These are phyloP conservation scores for Xyrauchen texanus DNA, from an alignment of 2,113 vertebrate genomes.

Conservation along the genomic window DNA sequence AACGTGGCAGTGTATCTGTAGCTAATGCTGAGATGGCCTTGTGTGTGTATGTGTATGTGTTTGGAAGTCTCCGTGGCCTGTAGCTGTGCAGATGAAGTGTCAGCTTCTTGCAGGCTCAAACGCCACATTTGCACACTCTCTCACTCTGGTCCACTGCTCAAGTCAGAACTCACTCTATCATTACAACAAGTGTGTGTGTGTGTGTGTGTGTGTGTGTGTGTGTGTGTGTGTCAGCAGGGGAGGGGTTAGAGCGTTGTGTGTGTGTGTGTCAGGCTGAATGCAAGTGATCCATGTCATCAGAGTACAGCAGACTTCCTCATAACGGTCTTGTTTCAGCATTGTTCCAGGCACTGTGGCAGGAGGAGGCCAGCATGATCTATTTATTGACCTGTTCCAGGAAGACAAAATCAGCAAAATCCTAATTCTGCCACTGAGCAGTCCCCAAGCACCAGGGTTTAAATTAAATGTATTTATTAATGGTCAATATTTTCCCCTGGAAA, in stretches of 20 bases:
- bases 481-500: too few relatives aligned
- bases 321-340: constrained; percentile 46
- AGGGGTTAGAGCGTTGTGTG: too few relatives aligned
- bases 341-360: constrained; percentile 35
- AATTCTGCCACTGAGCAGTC: constrained; percentile 23
- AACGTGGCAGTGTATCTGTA: constrained; percentile 35
- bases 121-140: constrained; percentile 66
- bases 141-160: constrained; percentile 65
- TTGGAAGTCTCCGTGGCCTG: constrained; percentile 60
- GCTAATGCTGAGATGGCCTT: constrained; percentile 26
- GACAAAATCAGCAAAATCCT: constrained; percentile 58
- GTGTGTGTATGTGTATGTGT: constrained; percentile 63
- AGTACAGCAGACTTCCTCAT: constrained; percentile 36
- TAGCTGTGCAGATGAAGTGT: constrained; percentile 69
- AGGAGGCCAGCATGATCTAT: constrained; percentile 55
- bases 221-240: not conserved
- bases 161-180: constrained; percentile 60
- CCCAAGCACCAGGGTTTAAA: too few relatives aligned
- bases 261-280: too few relatives aligned
- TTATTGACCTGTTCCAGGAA: constrained; percentile 61
- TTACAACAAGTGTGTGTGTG: constrained; percentile 23
- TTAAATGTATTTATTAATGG: too few relatives aligned
- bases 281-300: constrained; percentile 26
- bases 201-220: constrained; percentile 22
- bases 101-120: constrained; percentile 69